Conservation (phyloP, 2,113 vertebrate genomes). For the Cyanocitta stelleri region DNA sequence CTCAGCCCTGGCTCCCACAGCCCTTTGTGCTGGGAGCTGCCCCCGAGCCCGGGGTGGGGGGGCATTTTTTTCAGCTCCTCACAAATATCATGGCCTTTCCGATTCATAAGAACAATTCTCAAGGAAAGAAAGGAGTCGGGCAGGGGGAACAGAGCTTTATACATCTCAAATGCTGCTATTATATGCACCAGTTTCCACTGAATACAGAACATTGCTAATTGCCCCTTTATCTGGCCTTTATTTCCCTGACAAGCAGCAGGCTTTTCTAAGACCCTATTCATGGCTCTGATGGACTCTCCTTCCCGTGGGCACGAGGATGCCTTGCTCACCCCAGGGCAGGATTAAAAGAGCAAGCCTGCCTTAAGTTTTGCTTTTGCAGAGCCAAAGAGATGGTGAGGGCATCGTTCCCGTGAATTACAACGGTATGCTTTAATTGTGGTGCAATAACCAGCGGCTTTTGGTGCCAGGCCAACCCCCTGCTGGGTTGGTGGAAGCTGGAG, state of each 20-base stretch:
- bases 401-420: background rate
- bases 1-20: background rate
- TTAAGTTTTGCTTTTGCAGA: background rate
- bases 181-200: slow-evolving; percentile 36
- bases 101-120: slow-evolving; percentile 11
- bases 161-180: slow-evolving; percentile 25
- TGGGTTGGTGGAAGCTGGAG: background rate
- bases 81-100: slow-evolving; percentile 52
- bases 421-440: background rate
- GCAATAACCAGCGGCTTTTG: background rate
- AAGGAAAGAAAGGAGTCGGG: background rate
- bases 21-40: background rate
- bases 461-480: background rate
- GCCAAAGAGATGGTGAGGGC: background rate
- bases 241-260: background rate
- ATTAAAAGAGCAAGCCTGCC: background rate
- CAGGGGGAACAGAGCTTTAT: background rate
- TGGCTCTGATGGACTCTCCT: background rate
- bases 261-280: slow-evolving; percentile 47
- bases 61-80: background rate
- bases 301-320: background rate
- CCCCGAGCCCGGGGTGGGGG: background rate
- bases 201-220: background rate
- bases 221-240: slow-evolving; percentile 26
- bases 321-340: background rate